Evolutionary conservation across 2,888 invertebrate species (phyloP), one percentile per base, ranked within the genome.

Genomic region (Agelastica alni): DNA sequence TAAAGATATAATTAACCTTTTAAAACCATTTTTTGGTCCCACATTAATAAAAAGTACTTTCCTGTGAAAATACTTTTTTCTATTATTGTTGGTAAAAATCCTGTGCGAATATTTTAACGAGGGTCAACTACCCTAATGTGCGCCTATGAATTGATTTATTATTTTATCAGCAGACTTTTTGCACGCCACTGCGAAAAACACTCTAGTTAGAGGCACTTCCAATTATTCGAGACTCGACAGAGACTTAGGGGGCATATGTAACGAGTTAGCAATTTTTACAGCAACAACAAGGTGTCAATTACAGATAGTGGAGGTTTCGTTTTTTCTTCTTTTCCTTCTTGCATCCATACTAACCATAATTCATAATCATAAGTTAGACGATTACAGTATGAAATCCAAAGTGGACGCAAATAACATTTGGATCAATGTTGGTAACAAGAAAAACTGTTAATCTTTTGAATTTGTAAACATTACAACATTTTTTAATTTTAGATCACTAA

Each of bases 231-330:
- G 51, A 51, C 55, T 52, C 47, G 46, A 51, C 55, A 52, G 54
- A 54, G 57, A 60, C 60, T 60, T 55, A 57, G 57, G 57, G 57
- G 60, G 60, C 60, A 60, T 57, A 59, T 59, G 59, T 56, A 59
- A 59, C 59, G 59, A 59, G 59, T 57, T 57, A 48, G 56, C 52
- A 48, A 59, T 57, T 59, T 59, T 59, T 59, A 51, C 49, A 52
- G 39, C 56, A 48, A 53, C 56, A 59, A 49, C 56, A 59, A 56
- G 56, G 59, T 56, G 59, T 59, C 56, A 59, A 59, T 59, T 59
- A 59, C 59, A 59, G 56, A 59, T 56, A 53, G 49, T 49, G 45
- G 41, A 45, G 45, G 45, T 42, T 44, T 43, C 54, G 48, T 51
- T 54, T 51, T 58, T 58, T 37, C 22, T 44, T 45, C 26, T 12